phyloP scores from a whole-genome alignment of 2,797 vertebrate genomes.

The Clarias laeviceps region DNA sequence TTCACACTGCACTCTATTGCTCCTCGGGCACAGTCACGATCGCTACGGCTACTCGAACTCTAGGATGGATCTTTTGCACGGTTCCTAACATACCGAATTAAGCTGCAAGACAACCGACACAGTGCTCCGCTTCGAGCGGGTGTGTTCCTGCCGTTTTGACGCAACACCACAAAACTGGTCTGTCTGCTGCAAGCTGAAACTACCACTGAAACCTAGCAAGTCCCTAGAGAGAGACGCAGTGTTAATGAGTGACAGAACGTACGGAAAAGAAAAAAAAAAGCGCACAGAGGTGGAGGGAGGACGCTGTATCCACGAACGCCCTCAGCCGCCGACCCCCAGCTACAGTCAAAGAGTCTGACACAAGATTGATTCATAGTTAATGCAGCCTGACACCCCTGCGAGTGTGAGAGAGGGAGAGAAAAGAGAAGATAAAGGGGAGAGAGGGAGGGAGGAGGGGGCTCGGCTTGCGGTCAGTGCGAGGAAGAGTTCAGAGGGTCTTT shows the following conservation, averaged over 20 bases:
- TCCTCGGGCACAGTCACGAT: neutral
- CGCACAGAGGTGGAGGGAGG: slow-evolving; percentile 72
- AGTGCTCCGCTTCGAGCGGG: slow-evolving; percentile 5
- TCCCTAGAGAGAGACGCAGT: slow-evolving; percentile 73
- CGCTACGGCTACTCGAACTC: neutral
- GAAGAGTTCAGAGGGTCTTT: slow-evolving; percentile 71
- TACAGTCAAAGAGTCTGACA: slow-evolving; percentile 81
- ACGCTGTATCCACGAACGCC: slow-evolving; percentile 70
- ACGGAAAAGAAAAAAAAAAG: slow-evolving; percentile 7
- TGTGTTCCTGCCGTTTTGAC: slow-evolving; percentile 28
- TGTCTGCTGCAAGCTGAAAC: slow-evolving; percentile 45
- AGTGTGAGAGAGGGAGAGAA: slow-evolving; percentile 78
- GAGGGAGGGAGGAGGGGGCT: slow-evolving; percentile 60
- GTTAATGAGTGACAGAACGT: slow-evolving; percentile 79
- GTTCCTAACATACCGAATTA: neutral
- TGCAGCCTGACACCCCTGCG: slow-evolving; percentile 78
- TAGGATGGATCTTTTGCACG: neutral
- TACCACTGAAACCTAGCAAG: slow-evolving; percentile 39
- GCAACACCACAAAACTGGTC: slow-evolving; percentile 49
- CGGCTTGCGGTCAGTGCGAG: slow-evolving; percentile 76
- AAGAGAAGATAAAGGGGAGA: slow-evolving; percentile 64
- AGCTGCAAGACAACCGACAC: neutral
- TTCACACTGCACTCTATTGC: slow-evolving; percentile 18
- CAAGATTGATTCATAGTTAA: slow-evolving; percentile 87
- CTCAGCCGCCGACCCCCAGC: slow-evolving; percentile 78